Percentiles rank a stretch among this genome's conserved stretches.
phyloP scores from a whole-genome alignment of 1,140 invertebrate species.

The Cylas formicarius region DNA sequence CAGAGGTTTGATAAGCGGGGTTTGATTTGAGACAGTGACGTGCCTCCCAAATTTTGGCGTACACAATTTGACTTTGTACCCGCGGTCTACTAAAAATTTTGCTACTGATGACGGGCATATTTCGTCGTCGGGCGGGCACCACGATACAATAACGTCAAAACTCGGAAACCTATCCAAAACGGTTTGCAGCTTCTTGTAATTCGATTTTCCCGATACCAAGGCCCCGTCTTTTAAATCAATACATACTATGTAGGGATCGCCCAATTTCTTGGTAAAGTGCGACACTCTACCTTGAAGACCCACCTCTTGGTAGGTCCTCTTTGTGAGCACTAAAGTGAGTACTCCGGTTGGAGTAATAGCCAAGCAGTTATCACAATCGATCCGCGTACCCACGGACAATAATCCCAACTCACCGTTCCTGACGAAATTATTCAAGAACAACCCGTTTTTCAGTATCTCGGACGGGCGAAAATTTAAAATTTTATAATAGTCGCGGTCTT shows the following conservation, averaged over 20 bases:
- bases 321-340: slow-evolving; percentile 45
- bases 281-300: slow-evolving; percentile 49
- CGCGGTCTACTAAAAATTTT: slow-evolving; percentile 47
- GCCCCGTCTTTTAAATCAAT: slow-evolving; percentile 14
- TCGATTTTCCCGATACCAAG: slow-evolving; percentile 9
- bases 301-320: slow-evolving; percentile 45
- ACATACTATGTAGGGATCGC: slow-evolving; percentile 51
- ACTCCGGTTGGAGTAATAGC: slow-evolving; percentile 46
- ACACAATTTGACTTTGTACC: slow-evolving; percentile 44
- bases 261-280: slow-evolving; percentile 41
- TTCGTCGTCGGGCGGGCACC: slow-evolving; percentile 48
- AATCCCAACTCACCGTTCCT: slow-evolving; percentile 35
- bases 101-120: slow-evolving; percentile 55
- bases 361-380: slow-evolving; percentile 48
- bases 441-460: slow-evolving; percentile 45
- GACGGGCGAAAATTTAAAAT: slow-evolving; percentile 40
- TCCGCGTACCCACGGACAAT: slow-evolving; percentile 44
- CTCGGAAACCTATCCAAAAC: slow-evolving; percentile 42
- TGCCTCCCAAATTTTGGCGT: slow-evolving; percentile 37
- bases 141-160: slow-evolving; percentile 47
- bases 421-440: slow-evolving; percentile 11
- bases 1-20: slow-evolving; percentile 38
- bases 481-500: slow-evolving; percentile 52
- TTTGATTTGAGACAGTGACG: slow-evolving; percentile 37
- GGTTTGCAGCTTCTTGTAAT: slow-evolving; percentile 37